Evolutionary conservation across 2,888 invertebrate genomes (phyloP).

Genomic region (Temnothorax unifasciatus): DNA sequence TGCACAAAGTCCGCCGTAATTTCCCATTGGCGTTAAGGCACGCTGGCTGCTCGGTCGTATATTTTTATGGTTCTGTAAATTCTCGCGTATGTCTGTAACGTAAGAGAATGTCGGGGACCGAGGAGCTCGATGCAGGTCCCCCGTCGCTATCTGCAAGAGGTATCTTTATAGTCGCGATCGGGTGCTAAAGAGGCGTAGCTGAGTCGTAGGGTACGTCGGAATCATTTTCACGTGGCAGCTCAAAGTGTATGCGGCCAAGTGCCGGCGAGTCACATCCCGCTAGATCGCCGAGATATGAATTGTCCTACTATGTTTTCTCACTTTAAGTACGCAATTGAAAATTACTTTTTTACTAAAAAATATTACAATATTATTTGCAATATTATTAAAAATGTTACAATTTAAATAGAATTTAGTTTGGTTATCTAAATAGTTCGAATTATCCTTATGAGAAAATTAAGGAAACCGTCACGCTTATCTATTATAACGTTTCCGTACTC

Average conservation of each 20-base stretch:
- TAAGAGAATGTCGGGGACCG: conserved; percentile 40
- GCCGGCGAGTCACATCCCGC: not conserved
- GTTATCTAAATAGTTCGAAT: not conserved
- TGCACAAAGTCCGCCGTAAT: conserved; percentile 39
- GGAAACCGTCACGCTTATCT: not conserved
- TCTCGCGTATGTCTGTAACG: conserved; percentile 46
- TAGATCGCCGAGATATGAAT: not conserved
- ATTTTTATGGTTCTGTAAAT: conserved; percentile 64
- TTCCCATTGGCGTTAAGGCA: conserved; percentile 44
- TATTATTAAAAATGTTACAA: not conserved
- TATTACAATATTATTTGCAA: not conserved
- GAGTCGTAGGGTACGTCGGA: conserved; percentile 31
- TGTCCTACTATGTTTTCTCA: not conserved
- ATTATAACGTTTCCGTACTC: not conserved
- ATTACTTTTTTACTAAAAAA: not conserved
- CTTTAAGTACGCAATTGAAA: not conserved
- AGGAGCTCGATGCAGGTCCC: conserved; percentile 48
- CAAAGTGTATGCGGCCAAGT: conserved; percentile 15
- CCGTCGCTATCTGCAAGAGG: conserved; percentile 51
- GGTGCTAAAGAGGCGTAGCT: conserved; percentile 56
- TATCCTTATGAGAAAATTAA: not conserved
- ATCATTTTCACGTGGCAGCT: conserved; percentile 28
- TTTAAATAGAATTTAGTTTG: not conserved
- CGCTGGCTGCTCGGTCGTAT: conserved; percentile 46
- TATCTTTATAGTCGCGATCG: conserved; percentile 59